Base-by-base conservation (phyloP, 2,888 invertebrate genomes). In the Chloroclystis v-ata region DNA sequence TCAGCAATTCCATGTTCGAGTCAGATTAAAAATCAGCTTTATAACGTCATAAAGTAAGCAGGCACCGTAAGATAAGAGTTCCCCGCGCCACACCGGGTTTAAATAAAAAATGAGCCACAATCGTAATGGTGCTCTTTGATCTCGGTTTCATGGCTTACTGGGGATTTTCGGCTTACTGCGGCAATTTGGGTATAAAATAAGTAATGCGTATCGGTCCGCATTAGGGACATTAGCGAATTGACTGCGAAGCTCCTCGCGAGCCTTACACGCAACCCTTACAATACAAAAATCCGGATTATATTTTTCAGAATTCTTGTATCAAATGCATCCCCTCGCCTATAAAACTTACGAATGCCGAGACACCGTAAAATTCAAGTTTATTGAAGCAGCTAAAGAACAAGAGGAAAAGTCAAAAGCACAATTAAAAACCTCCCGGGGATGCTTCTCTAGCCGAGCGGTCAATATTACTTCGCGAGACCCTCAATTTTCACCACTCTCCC, bases 31-130 rank as follows among this genome's bases (percentile, higher is more conserved):
- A 87, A 86, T 86, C 86, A 84, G 76, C 86, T 86, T 87, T 86
- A 87, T 84, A 77, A 82, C 86, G 70, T 86, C 84, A 87, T 86
- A 87, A 87, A 86, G 75, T 77, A 84, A 68, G 69, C 72, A 67
- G 74, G 61, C 62, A 69, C 76, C 76, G 81, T 81, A 82, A 85
- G 86, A 86, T 86, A 86, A 87, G 82, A 84, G 77, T 72, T 69
- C 72, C 59, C 68, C 68, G 65, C 61, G 61, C 62, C 67, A 61
- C 66, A 69, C 69, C 63, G 63, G 61, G 58, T 72, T 77, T 87
- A 85, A 87, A 87, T 87, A 87, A 87, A 86, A 86, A 84, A 87
- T 87, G 86, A 86, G 87, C 86, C 84, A 77, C 85, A 85, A 82
- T 83, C 76, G 86, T 83, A 85, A 86, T 82, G 81, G 82, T 67